Evolutionary conservation across 1,140 invertebrate species (phyloP).

Genomic region (Halyomorpha halys): DNA sequence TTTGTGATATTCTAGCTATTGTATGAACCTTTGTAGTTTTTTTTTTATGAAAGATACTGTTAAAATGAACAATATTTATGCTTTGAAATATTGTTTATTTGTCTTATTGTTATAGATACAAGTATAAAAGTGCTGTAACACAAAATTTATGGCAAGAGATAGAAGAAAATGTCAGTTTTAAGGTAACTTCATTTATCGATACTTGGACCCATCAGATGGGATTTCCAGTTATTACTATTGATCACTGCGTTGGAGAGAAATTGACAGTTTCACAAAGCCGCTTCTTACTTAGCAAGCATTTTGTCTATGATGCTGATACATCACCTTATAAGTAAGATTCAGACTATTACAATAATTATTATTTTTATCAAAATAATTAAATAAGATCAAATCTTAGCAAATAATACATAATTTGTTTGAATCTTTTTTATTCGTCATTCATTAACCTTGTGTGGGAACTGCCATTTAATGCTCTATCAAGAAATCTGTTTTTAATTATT

Average conservation of each 20-base stretch:
- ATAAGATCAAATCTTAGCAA: too few relatives aligned
- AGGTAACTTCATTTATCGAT: constrained; percentile 65
- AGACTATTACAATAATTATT: too few relatives aligned
- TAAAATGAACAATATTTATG: background rate
- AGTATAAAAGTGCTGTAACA: constrained; percentile 68
- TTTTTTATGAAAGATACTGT: background rate
- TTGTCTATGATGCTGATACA: constrained; percentile 39
- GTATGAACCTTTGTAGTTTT: background rate
- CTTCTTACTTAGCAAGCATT: constrained; percentile 57
- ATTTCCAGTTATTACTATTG: constrained; percentile 65
- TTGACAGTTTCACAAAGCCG: constrained; percentile 58
- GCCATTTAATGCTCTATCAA: too few relatives aligned
- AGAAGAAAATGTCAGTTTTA: constrained; percentile 33
- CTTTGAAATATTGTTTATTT: background rate
- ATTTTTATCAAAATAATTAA: too few relatives aligned
- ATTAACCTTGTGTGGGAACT: too few relatives aligned
- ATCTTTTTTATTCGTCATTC: too few relatives aligned
- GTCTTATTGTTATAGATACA: constrained; percentile 31
- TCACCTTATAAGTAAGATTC: constrained; percentile 47
- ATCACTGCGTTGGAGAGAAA: constrained; percentile 38
- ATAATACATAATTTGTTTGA: too few relatives aligned
- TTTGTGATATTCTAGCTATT: background rate
- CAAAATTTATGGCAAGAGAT: constrained; percentile 60
- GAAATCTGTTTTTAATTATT: too few relatives aligned
- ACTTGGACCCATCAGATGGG: constrained; percentile 92